phyloP scores from a whole-genome alignment of 2,888 invertebrate genomes.

The Dioctria rufipes region DNA sequence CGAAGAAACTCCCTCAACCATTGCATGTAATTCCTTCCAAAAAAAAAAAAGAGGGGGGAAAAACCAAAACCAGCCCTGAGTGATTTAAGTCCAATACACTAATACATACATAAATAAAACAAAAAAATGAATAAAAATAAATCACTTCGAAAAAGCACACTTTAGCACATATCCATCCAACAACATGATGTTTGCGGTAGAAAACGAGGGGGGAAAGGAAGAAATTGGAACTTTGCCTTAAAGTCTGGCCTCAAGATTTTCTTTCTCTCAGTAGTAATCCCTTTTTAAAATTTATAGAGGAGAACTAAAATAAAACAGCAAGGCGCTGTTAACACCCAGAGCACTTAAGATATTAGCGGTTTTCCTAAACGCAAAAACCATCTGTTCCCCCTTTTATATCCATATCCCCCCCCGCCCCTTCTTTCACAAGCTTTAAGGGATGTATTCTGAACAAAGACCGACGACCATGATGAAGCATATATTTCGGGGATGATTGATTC shows the following conservation, averaged over 20 bases:
- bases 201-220: background rate
- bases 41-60: no score
- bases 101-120: no score
- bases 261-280: constrained; percentile 46
- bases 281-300: constrained; percentile 43
- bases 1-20: no score
- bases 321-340: constrained; percentile 25
- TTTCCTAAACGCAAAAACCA: constrained; percentile 46
- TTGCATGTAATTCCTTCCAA: no score
- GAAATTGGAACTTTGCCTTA: constrained; percentile 15
- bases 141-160: no score
- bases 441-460: background rate
- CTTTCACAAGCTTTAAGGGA: background rate
- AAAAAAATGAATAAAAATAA: no score
- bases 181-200: no score
- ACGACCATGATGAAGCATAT: constrained; percentile 54
- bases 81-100: no score
- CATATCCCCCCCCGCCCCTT: no score
- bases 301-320: constrained; percentile 14
- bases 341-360: constrained; percentile 56
- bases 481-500: constrained; percentile 55
- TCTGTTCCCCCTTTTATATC: constrained; percentile 16
- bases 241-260: constrained; percentile 24
- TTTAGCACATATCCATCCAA: no score
- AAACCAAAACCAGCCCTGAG: no score